Evolutionary conservation across 2,888 invertebrate genomes (phyloP).

Genomic region (Rhamnusium bicolor): DNA sequence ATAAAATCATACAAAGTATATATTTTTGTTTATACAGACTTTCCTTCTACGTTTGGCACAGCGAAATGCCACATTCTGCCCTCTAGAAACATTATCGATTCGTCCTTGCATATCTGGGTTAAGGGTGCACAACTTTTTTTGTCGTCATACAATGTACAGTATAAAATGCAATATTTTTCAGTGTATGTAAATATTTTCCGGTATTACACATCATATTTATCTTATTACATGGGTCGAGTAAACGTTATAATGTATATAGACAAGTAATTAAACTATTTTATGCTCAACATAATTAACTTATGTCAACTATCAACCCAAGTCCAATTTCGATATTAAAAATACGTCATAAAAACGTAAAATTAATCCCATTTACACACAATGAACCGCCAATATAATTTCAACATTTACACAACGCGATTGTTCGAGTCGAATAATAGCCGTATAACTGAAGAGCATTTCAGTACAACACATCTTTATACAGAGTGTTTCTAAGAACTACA

Average conservation of each 20-base stretch:
- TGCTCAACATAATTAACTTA: neutral
- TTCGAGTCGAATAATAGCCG: too few species aligned
- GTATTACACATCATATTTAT: neutral
- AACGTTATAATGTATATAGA: neutral
- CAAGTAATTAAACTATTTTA: neutral
- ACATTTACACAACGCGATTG: neutral
- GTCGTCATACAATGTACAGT: neutral
- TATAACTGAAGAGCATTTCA: too few species aligned
- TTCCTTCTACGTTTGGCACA: constrained; percentile 16
- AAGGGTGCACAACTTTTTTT: constrained; percentile 29
- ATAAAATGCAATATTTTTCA: neutral
- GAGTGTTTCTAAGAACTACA: too few species aligned
- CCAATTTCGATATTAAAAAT: neutral
- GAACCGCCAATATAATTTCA: neutral
- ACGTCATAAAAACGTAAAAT: neutral
- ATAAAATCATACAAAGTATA: neutral
- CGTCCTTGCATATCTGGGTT: constrained; percentile 43
- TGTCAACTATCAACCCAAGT: neutral
- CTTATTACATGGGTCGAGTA: neutral
- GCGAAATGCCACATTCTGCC: constrained; percentile 46
- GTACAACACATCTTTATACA: too few species aligned
- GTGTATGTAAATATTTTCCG: neutral
- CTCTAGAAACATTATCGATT: constrained; percentile 41
- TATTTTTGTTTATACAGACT: neutral
- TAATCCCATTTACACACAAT: neutral